Evolutionary conservation across 2,888 invertebrate genomes (phyloP).

Genomic region (Nephrocerus scutellatus): DNA sequence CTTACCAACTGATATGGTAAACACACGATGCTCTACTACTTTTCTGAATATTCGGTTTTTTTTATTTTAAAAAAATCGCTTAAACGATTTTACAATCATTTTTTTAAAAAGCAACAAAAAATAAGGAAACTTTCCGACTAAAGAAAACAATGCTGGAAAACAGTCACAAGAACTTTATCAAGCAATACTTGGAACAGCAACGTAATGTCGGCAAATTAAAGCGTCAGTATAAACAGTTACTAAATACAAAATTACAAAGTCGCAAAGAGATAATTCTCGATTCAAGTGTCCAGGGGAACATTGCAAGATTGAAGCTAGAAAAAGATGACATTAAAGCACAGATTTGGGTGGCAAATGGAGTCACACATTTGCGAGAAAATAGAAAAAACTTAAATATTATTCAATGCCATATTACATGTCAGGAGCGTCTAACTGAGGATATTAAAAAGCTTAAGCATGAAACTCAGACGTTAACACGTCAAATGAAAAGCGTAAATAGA

Average conservation of each 20-base stretch:
- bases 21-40: too few relatives aligned
- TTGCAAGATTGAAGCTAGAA: constrained; percentile 35
- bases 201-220: constrained; percentile 40
- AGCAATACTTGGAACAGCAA: constrained; percentile 33
- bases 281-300: constrained; percentile 35
- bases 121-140: too few relatives aligned
- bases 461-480: constrained; percentile 36
- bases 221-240: constrained; percentile 40
- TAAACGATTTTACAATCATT: too few relatives aligned
- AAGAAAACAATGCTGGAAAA: too few relatives aligned
- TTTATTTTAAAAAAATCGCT: too few relatives aligned
- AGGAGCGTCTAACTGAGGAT: constrained; percentile 35
- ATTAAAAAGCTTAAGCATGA: constrained; percentile 36
- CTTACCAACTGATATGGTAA: too few relatives aligned
- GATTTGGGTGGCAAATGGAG: constrained; percentile 41
- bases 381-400: constrained; percentile 31
- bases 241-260: constrained; percentile 33
- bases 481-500: constrained; percentile 36
- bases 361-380: constrained; percentile 31
- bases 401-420: constrained; percentile 38
- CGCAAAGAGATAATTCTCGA: constrained; percentile 39
- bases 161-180: constrained; percentile 25
- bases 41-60: too few relatives aligned
- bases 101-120: too few relatives aligned
- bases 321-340: constrained; percentile 37